phyloP scores from a whole-genome alignment of 2,797 vertebrate species.

The Sphaeramia orbicularis region DNA sequence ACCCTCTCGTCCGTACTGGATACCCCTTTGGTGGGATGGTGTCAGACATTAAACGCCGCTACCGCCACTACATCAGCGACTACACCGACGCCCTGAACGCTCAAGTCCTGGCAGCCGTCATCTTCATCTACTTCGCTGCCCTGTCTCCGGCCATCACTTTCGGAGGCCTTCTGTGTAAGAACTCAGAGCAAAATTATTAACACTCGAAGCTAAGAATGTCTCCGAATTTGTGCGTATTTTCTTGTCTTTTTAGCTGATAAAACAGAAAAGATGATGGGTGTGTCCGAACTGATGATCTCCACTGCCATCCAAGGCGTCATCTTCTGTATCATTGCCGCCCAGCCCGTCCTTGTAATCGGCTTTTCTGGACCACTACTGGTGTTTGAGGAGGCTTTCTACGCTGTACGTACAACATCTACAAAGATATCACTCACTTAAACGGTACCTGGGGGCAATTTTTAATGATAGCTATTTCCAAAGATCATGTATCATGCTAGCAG shows the following conservation, averaged over 20 bases:
- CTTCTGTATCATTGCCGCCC: slow-evolving; percentile 92
- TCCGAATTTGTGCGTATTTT: not conserved
- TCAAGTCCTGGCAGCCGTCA: slow-evolving; percentile 93
- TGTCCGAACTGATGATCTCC: slow-evolving; percentile 94
- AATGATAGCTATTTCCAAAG: too few relatives aligned
- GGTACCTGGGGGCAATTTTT: too few relatives aligned
- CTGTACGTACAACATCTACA: slow-evolving; percentile 77
- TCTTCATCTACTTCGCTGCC: too few relatives aligned
- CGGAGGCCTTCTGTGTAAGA: slow-evolving; percentile 92
- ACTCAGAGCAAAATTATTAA: not conserved
- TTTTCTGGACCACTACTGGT: slow-evolving; percentile 96
- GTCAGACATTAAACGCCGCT: slow-evolving; percentile 91
- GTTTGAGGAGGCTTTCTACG: slow-evolving; percentile 94
- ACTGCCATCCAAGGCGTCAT: slow-evolving; percentile 91
- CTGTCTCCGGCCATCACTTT: slow-evolving; percentile 97
- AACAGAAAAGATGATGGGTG: slow-evolving; percentile 90
- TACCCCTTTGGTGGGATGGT: slow-evolving; percentile 91
- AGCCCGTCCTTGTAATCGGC: slow-evolving; percentile 93
- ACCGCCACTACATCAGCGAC: slow-evolving; percentile 92
- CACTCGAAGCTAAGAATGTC: too few relatives aligned
- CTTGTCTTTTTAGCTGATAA: slow-evolving; percentile 87
- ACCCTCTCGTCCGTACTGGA: slow-evolving; percentile 90
- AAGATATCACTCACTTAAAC: too few relatives aligned
- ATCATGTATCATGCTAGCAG: too few relatives aligned
- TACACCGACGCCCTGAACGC: slow-evolving; percentile 89